These are phyloP conservation scores for Falco rusticolus DNA, from an alignment of 2,797 vertebrate species.

Conservation along the genomic window DNA sequence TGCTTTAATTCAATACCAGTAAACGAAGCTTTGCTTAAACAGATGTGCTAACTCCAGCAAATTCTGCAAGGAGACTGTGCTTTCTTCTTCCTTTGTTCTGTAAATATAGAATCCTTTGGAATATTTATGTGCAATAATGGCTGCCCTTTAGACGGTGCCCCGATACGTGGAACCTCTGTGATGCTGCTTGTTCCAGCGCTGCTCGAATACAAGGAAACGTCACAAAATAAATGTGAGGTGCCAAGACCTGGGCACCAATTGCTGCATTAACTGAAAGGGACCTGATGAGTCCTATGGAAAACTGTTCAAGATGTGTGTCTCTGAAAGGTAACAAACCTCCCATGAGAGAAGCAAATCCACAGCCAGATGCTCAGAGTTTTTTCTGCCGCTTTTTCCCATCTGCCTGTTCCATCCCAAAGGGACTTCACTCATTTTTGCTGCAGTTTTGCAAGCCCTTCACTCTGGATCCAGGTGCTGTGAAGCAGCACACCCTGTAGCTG, in stretches of 20 bases:
- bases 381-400: neutral
- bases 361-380: neutral
- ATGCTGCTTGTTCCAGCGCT: accelerated
- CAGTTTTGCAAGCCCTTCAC: neutral
- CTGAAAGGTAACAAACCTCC: neutral
- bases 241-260: neutral
- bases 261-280: neutral
- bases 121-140: neutral
- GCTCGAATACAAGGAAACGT: neutral
- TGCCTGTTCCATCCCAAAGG: neutral
- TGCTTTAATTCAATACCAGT: neutral
- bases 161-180: neutral
- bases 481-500: neutral
- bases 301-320: neutral
- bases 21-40: neutral
- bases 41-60: neutral
- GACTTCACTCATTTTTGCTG: neutral
- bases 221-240: neutral
- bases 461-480: neutral
- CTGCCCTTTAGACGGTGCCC: neutral
- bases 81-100: neutral
- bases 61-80: neutral
- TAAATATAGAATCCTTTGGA: neutral
- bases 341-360: neutral
- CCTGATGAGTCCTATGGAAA: neutral